Evolutionary conservation across 2,888 invertebrate genomes (phyloP).

Genomic region (Malachius bipustulatus): DNA sequence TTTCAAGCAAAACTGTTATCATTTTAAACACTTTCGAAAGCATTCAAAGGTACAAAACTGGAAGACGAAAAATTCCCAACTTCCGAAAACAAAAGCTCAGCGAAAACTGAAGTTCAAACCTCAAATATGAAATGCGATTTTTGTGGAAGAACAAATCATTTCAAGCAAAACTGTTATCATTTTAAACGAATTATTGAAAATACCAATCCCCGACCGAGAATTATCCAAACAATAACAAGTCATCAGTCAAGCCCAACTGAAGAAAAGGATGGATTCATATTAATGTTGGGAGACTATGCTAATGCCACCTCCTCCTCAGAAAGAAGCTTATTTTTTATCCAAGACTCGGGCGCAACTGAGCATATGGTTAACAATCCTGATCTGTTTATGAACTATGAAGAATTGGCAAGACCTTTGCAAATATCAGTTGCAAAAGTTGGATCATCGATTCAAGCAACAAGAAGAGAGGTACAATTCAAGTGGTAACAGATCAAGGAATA

Average conservation of each 20-base stretch:
- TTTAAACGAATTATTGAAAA: slow-evolving; percentile 17
- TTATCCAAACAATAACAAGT: not conserved
- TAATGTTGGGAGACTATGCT: not conserved
- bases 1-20: no score
- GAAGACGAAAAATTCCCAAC: slow-evolving; percentile 14
- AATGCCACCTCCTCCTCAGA: not conserved
- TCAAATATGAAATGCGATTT: slow-evolving; percentile 20
- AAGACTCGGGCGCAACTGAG: slow-evolving; percentile 19
- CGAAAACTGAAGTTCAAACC: slow-evolving; percentile 9
- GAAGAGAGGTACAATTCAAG: slow-evolving; percentile 17
- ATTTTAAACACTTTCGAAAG: slow-evolving; percentile 14
- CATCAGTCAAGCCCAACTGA: not conserved
- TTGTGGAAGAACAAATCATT: slow-evolving; percentile 13
- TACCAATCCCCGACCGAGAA: slow-evolving; percentile 6
- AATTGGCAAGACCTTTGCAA: slow-evolving; percentile 11
- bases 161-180: slow-evolving; percentile 16
- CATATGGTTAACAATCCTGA: slow-evolving; percentile 17
- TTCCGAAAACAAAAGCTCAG: slow-evolving; percentile 12
- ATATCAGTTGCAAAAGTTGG: slow-evolving; percentile 12
- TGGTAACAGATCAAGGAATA: slow-evolving; percentile 21
- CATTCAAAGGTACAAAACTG: slow-evolving; percentile 13
- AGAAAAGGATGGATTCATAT: not conserved
- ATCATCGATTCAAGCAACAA: slow-evolving; percentile 9
- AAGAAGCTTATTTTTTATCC: no score
- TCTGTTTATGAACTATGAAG: slow-evolving; percentile 21